Conservation (phyloP, 1,140 invertebrate species). For the Drosophila kikkawai region DNA sequence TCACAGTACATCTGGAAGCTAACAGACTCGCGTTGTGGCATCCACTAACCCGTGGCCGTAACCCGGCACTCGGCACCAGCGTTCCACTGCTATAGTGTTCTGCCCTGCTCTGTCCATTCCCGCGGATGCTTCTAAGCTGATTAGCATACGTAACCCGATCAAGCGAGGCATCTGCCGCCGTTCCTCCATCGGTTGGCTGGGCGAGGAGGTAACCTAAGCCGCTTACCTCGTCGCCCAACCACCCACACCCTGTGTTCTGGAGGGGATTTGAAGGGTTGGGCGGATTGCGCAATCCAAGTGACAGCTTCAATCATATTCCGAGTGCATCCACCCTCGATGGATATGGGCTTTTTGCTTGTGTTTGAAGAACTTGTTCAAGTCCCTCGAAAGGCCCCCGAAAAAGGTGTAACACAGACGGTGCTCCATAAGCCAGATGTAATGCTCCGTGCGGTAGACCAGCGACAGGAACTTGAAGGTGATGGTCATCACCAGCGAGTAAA, state of each 20-base stretch:
- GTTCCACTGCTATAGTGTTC: conserved; percentile 4
- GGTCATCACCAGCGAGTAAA: conserved; percentile 44
- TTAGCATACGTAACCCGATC: conserved; percentile 53
- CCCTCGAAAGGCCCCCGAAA: conserved; percentile 58
- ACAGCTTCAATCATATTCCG: conserved; percentile 49
- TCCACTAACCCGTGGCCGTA: conserved; percentile 22
- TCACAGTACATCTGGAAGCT: conserved; percentile 11
- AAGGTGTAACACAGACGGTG: conserved; percentile 50
- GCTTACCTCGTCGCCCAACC: conserved; percentile 27
- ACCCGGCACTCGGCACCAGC: conserved; percentile 8
- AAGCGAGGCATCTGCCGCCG: conserved; percentile 41
- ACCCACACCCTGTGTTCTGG: not conserved
- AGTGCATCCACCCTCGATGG: conserved; percentile 3
- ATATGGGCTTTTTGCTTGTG: conserved; percentile 1
- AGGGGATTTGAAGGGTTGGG: not conserved
- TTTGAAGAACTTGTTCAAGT: conserved; percentile 53
- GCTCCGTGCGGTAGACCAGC: conserved; percentile 46
- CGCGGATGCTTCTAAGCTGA: conserved; percentile 37
- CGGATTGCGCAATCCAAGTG: conserved; percentile 25
- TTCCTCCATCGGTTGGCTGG: conserved; percentile 31
- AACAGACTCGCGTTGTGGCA: not conserved
- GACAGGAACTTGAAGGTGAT: conserved; percentile 47
- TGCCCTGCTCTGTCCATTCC: conserved; percentile 8
- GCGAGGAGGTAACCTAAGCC: conserved; percentile 44
- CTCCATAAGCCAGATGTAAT: conserved; percentile 55